Evolutionary conservation across 2,797 vertebrate genomes (phyloP), one percentile per base, ranked within the genome.

Genomic region (Momotus momota): DNA sequence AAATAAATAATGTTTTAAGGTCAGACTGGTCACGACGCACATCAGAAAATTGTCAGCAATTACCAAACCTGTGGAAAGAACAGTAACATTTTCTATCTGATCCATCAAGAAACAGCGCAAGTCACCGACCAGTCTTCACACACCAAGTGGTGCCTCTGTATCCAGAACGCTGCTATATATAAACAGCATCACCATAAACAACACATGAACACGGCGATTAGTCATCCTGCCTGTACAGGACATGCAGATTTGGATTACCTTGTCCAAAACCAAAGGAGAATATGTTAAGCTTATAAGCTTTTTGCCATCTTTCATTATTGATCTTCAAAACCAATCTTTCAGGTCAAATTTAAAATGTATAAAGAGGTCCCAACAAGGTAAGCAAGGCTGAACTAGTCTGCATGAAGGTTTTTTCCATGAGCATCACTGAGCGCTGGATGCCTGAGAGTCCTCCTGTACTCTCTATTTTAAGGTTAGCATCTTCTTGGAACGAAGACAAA

Each of bases 151-250:
- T 81, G 66, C n/a, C 60, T 87, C 81, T 79, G 71, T 29, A 66
- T 27, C 65, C 49, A 74, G 65, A 85, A 61, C 21, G 7, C 65
- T 78, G 88, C 93, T 95, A 91, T 91, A 95, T 89, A 95, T 94
- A 96, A 94, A 88, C 65, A 89, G 75, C 84, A 91, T 11, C 78
- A 75, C 9, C 88, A 92, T 26, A 94, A 97, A 96, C 92, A 94
- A 95, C 92, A 94, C 82, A 93, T 21, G 88, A 94, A 91, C 71
- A 91, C 60, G 52, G 43, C 0, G 6, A 87, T 95, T 93, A 95
- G 61, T 97, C 95, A 96, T 78, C 89, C 79, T 61, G 70, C 66
- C 67, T 73, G 23, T 66, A 73, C 12, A 69, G 52, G 67, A 81
- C 81, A 88, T 46, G 73, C 23, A 64, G 73, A 48, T 73, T 86